Evolutionary conservation across 2,797 vertebrate species (phyloP).

Genomic region (Melanotaenia parkinsoni): DNA sequence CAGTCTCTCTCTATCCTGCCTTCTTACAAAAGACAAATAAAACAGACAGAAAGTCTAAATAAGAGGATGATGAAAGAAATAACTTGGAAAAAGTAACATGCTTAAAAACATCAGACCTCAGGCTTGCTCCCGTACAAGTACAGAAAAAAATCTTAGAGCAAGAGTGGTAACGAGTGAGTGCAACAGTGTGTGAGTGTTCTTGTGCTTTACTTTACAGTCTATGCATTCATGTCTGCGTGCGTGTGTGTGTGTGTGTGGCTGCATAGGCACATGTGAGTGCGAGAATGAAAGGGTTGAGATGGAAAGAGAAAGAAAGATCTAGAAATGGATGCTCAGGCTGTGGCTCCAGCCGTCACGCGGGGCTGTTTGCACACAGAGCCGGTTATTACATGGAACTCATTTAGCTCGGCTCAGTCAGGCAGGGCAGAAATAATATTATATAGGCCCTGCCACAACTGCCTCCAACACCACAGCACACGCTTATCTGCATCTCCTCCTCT

Average conservation of each 20-base stretch:
- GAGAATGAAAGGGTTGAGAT: constrained; percentile 67
- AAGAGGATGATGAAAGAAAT: constrained; percentile 74
- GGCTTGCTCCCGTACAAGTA: constrained; percentile 57
- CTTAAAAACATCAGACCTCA: constrained; percentile 73
- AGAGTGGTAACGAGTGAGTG: constrained; percentile 60
- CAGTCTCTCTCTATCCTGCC: constrained; percentile 56
- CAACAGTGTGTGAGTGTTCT: constrained; percentile 35
- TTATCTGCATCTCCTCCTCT: constrained; percentile 60
- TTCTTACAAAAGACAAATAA: constrained; percentile 67
- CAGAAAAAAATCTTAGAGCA: constrained; percentile 50
- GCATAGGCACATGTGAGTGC: constrained; percentile 45
- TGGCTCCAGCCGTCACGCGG: constrained; percentile 59
- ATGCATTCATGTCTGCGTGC: neutral
- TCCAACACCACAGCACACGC: constrained; percentile 47
- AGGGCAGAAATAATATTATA: constrained; percentile 77
- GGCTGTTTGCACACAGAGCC: constrained; percentile 77
- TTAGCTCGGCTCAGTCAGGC: constrained; percentile 82
- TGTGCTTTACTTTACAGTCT: neutral
- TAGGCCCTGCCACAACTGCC: constrained; percentile 58
- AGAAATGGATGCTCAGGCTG: constrained; percentile 75
- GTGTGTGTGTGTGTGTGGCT: constrained; percentile 2
- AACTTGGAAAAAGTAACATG: constrained; percentile 70
- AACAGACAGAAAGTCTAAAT: constrained; percentile 74
- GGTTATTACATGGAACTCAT: constrained; percentile 81
- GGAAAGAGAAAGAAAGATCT: constrained; percentile 70